phyloP scores from a whole-genome alignment of 2,888 invertebrate species.

The Rhagonycha lutea region DNA sequence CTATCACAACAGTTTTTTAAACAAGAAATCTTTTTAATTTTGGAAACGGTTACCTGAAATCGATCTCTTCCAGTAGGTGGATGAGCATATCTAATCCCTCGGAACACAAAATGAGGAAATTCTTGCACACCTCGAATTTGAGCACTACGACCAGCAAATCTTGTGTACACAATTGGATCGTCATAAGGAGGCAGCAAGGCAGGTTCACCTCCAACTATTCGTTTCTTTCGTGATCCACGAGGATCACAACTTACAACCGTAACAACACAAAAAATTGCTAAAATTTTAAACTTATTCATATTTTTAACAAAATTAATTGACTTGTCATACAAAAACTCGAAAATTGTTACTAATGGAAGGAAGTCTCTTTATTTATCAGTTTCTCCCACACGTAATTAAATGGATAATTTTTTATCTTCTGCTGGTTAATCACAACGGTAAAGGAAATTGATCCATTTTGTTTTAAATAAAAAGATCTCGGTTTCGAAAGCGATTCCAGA shows the following conservation, averaged over 20 bases:
- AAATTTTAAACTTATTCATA: background rate
- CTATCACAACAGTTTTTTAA: conserved; percentile 35
- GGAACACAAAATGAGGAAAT: conserved; percentile 68
- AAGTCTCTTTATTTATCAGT: background rate
- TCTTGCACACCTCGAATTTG: conserved; percentile 68
- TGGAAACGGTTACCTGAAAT: conserved; percentile 57
- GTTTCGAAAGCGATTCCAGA: too few species aligned
- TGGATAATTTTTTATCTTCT: background rate
- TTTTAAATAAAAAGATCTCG: background rate
- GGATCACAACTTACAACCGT: background rate
- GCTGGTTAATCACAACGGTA: background rate
- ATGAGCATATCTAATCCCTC: conserved; percentile 72
- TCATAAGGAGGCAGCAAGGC: conserved; percentile 71
- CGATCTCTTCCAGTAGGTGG: conserved; percentile 63
- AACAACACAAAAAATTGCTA: background rate
- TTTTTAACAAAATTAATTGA: background rate
- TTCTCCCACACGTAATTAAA: background rate
- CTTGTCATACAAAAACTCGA: background rate
- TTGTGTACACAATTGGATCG: conserved; percentile 71
- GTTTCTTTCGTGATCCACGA: conserved; percentile 19
- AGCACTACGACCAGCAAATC: conserved; percentile 65
- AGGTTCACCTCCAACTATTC: conserved; percentile 70
- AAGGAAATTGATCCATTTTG: background rate
- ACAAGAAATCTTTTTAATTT: background rate
- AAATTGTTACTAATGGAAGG: background rate